Conservation (phyloP, 2,888 invertebrate genomes). For the Acleris emargana region DNA sequence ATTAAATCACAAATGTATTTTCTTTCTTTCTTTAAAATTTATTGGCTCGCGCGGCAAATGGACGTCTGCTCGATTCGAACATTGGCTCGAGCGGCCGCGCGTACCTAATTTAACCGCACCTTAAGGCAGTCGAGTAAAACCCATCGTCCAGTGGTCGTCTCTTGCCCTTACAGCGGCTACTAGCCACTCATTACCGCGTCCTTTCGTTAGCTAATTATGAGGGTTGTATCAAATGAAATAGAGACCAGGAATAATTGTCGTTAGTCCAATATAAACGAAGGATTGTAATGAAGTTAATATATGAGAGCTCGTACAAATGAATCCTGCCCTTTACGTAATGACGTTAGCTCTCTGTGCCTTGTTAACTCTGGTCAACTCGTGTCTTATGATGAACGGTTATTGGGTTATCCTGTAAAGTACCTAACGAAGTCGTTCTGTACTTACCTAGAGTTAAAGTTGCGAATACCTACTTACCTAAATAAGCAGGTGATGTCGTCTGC, state of each 20-base stretch:
- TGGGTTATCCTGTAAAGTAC: slow-evolving; percentile 11
- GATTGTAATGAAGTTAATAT: slow-evolving; percentile 50
- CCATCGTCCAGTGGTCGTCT: slow-evolving; percentile 8
- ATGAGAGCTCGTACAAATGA: slow-evolving; percentile 44
- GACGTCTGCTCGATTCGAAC: too few relatives aligned
- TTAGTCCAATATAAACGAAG: slow-evolving; percentile 35
- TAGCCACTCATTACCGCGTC: slow-evolving; percentile 45
- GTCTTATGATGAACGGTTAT: slow-evolving; percentile 31
- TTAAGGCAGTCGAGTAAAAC: not conserved
- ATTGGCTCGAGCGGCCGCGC: too few relatives aligned
- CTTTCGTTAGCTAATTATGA: slow-evolving; percentile 54
- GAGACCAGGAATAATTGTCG: slow-evolving; percentile 50
- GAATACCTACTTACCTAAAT: not conserved
- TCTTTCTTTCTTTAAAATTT: too few relatives aligned
- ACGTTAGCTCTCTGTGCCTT: slow-evolving; percentile 23
- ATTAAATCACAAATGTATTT: too few relatives aligned
- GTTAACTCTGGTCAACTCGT: slow-evolving; percentile 18
- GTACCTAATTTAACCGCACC: not conserved
- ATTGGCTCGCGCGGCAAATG: too few relatives aligned
- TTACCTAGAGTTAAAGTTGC: not conserved
- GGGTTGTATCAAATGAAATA: slow-evolving; percentile 50
- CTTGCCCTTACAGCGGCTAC: slow-evolving; percentile 12
- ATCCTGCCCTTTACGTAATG: slow-evolving; percentile 36
- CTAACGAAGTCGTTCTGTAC: too few relatives aligned
- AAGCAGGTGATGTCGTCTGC: not conserved